Percentiles rank a stretch among this genome's conserved stretches.
phyloP scores from a whole-genome alignment of 23 tunicate genomes.

The Trididemnum nubilum region DNA sequence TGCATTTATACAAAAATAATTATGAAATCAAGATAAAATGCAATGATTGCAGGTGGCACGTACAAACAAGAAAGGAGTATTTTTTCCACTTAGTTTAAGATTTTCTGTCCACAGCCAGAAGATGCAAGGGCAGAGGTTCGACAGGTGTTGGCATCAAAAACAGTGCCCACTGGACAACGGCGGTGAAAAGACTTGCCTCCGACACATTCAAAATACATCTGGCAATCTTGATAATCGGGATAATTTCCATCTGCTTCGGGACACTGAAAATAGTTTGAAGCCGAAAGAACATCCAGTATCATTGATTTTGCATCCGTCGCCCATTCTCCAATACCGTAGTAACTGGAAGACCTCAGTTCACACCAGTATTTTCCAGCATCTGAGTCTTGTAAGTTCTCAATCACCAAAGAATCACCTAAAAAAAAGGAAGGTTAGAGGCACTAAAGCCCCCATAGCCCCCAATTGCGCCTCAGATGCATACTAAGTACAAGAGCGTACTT shows the following conservation, averaged over 20 bases:
- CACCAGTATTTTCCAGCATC: slow-evolving; percentile 73
- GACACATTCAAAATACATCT: slow-evolving; percentile 36
- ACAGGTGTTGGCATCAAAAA: slow-evolving; percentile 5
- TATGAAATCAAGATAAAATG: no score
- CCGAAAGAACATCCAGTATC: slow-evolving; percentile 7
- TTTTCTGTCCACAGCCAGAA: neutral
- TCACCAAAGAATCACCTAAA: slow-evolving; percentile 31
- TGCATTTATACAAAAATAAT: no score
- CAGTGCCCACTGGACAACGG: slow-evolving; percentile 25
- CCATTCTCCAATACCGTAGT: neutral
- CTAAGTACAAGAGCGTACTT: neutral
- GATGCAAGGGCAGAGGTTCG: neutral
- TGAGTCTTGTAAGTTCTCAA: slow-evolving; percentile 10
- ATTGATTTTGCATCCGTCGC: slow-evolving; percentile 49
- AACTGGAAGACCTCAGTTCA: slow-evolving; percentile 8
- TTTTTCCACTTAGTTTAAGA: no score
- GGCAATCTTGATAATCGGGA: slow-evolving; percentile 27
- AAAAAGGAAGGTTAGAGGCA: neutral
- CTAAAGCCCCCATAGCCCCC: neutral
- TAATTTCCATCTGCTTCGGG: slow-evolving; percentile 28
- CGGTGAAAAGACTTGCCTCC: slow-evolving; percentile 15
- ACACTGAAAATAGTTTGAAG: neutral
- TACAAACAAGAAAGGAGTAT: no score
- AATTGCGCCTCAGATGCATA: no score
- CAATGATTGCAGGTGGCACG: no score